Base-by-base conservation (phyloP, 2,113 vertebrate species). In the Pseudolaguvia tuberculata region DNA sequence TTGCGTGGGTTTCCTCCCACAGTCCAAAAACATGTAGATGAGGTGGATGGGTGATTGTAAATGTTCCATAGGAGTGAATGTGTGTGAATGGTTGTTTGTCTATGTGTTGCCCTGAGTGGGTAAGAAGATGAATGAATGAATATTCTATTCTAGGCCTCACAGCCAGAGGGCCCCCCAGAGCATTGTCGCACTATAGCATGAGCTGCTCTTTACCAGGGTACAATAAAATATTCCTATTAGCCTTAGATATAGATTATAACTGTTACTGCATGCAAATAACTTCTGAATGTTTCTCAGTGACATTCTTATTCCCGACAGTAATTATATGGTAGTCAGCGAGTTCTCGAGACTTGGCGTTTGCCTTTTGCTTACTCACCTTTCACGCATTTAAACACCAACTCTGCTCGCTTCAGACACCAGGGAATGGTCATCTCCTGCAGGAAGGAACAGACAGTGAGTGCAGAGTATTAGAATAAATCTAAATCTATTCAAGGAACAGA, bases 301-400 rank as follows among this genome's bases (percentile, higher is more conserved):
- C 25, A 39, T 27, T 47, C 56, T 51, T 31, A 35, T 52, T 47
- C 66, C 68, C 55, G 14, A 14, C 48, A 73, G 35, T 50, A 61
- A 61, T 58, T 18, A 58, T 17, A 31, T 42, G 23, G 74, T 31
- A 45, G 27, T 51, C 47, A 42, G 55, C 29, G 8, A 25, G 63
- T 66, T 66, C 63, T 48, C 63, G 18, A 55, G 58, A 72, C 50
- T 35, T 58, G 66, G 73, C 59, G 67, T 15, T 75, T 70, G 51
- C 27, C 59, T 39, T 69, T 66, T 74, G 48, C 39, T 68, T 55
- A 55, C 78, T 89, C 82, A 92, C 96, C 97, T 97, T 99, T 99
- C 68, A 99, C 92, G 10, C 97, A 99, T 88, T 99, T 99, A 86
- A 99, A 99, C 14, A 99, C 94, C 21, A 92, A 86, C 83, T 92